A percentile compares a stretch with the other conserved stretches of the same genome.
phyloP scores from a whole-genome alignment of 2,797 vertebrate species.

The Pseudochirops corinnae region DNA sequence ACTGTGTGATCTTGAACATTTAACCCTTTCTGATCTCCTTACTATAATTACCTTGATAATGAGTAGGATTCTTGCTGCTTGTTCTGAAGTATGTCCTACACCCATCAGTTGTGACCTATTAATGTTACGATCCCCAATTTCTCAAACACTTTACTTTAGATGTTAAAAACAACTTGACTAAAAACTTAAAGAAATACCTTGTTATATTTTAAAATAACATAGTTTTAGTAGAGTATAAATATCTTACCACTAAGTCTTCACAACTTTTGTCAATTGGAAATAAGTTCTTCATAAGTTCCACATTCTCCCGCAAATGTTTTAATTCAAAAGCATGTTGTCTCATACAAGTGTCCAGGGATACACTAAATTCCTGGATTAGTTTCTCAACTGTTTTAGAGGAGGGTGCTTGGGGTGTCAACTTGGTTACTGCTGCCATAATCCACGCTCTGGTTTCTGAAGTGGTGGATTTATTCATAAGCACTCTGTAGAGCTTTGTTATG shows the following conservation, averaged over 20 bases:
- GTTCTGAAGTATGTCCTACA: neutral
- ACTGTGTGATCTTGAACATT: neutral
- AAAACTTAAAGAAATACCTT: slow-evolving; percentile 37
- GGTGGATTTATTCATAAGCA: slow-evolving; percentile 87
- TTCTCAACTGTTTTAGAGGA: slow-evolving; percentile 82
- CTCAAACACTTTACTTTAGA: neutral
- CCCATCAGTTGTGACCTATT: neutral
- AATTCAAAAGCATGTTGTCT: slow-evolving; percentile 94
- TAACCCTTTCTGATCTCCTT: neutral
- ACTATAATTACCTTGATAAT: neutral
- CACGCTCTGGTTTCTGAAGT: slow-evolving; percentile 94
- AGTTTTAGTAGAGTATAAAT: slow-evolving; percentile 30
- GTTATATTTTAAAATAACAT: slow-evolving; percentile 23
- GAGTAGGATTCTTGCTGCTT: neutral
- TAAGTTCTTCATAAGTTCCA: slow-evolving; percentile 87
- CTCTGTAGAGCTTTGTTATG: slow-evolving; percentile 87
- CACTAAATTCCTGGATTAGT: slow-evolving; percentile 87
- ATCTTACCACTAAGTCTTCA: slow-evolving; percentile 90
- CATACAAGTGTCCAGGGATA: slow-evolving; percentile 92
- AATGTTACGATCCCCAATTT: neutral
- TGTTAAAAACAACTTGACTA: neutral
- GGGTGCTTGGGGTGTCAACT: slow-evolving; percentile 86
- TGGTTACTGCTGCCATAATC: slow-evolving; percentile 93
- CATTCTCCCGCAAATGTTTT: slow-evolving; percentile 89
- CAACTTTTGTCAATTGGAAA: slow-evolving; percentile 86